These are phyloP conservation scores for Ylistrum balloti DNA, from an alignment of 1,140 invertebrate species.

Conservation along the genomic window DNA sequence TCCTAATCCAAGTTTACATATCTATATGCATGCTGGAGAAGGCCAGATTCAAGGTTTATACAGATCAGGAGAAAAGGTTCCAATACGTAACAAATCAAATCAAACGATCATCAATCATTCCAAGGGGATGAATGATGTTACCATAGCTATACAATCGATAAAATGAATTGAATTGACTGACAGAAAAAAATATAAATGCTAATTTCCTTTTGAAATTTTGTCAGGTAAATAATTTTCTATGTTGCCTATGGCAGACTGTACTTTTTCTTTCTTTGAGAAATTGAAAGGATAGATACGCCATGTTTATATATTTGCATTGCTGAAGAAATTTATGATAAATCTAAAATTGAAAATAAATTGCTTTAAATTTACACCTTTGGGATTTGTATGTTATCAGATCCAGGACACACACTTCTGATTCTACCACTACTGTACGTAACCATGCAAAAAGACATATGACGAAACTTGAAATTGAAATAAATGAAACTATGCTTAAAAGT, in stretches of 20 bases:
- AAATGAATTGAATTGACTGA: not conserved
- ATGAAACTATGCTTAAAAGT: not conserved
- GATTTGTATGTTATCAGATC: not conserved
- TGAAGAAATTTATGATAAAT: conserved; percentile 9
- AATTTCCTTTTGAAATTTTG: not conserved
- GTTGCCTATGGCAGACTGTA: not conserved
- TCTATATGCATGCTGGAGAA: too few species aligned
- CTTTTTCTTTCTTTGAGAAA: not conserved
- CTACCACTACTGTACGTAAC: not conserved
- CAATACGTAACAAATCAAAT: too few species aligned
- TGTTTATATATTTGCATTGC: not conserved
- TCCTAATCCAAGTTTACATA: too few species aligned
- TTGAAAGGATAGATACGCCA: not conserved
- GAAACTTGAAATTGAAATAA: not conserved
- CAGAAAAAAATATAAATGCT: not conserved
- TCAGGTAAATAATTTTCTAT: conserved; percentile 1
- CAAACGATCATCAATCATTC: too few species aligned
- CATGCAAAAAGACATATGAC: not conserved
- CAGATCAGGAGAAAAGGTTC: too few species aligned
- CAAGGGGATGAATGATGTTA: too few species aligned
- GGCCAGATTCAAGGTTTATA: too few species aligned
- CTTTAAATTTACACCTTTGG: not conserved
- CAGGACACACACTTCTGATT: not conserved
- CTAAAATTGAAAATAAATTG: conserved; percentile 35
- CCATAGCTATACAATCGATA: not conserved